These are phyloP conservation scores for Procambarus clarkii DNA, from an alignment of 1,140 invertebrate genomes.

Conservation along the genomic window DNA sequence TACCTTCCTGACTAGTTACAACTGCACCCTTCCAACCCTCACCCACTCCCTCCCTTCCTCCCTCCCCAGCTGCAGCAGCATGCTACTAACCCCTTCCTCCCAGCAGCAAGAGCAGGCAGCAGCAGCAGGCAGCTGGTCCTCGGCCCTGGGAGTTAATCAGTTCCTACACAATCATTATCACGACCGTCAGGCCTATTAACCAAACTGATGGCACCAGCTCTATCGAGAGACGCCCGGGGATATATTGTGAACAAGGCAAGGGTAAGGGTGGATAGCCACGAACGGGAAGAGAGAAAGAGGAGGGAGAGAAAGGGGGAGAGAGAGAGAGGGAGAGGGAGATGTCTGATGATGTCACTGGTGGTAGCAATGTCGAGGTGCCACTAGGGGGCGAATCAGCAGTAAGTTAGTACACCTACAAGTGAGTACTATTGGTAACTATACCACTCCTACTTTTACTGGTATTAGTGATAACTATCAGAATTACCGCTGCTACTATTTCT, in stretches of 20 bases:
- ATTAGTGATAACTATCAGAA: no score
- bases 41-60: neutral
- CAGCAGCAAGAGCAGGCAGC: neutral
- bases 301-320: neutral
- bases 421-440: no score
- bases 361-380: no score
- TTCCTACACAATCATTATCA: conserved; percentile 8
- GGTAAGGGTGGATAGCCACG: neutral
- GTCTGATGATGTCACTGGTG: no score
- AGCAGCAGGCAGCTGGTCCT: neutral
- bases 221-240: neutral
- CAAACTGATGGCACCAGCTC: neutral
- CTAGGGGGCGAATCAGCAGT: no score
- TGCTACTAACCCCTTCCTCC: neutral
- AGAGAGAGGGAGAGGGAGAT: neutral
- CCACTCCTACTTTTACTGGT: no score
- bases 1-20: no score
- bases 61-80: neutral
- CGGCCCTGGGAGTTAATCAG: neutral
- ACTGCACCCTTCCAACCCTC: neutral
- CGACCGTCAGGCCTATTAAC: conserved; percentile 2
- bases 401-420: no score
- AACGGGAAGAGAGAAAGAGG: neutral
- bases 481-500: no score
- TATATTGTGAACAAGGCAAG: neutral